Evolutionary conservation across 1,140 invertebrate genomes (phyloP).

Genomic region (Hypsibius dujardini): DNA sequence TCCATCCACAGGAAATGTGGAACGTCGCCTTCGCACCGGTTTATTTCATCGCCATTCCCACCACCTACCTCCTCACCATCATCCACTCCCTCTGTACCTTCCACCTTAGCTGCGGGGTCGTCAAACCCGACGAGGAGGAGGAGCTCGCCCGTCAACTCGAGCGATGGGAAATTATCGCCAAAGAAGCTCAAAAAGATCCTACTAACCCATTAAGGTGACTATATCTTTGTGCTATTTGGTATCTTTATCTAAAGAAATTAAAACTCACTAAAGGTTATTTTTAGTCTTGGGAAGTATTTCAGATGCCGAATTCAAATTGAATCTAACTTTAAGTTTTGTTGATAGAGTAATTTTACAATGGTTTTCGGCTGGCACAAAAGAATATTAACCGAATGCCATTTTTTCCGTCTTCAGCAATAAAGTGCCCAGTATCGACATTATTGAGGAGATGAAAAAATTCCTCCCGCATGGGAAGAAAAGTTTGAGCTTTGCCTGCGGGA

Average conservation of each 20-base stretch:
- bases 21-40: slow-evolving; percentile 6
- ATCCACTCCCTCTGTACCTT: slow-evolving; percentile 1
- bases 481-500: neutral
- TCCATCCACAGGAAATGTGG: slow-evolving; percentile 17
- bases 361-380: too few relatives aligned
- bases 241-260: too few relatives aligned
- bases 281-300: too few relatives aligned
- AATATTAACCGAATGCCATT: neutral
- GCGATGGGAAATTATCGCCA: neutral
- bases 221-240: too few relatives aligned
- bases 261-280: too few relatives aligned
- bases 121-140: neutral
- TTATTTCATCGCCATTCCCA: slow-evolving; percentile 11
- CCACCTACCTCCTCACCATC: slow-evolving; percentile 11
- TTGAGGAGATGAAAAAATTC: neutral
- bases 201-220: too few relatives aligned
- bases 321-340: too few relatives aligned
- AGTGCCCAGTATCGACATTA: too few relatives aligned
- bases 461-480: neutral
- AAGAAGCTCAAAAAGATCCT: slow-evolving; percentile 1
- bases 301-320: too few relatives aligned
- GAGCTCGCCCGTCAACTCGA: neutral
- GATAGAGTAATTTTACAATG: too few relatives aligned
- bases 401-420: neutral
- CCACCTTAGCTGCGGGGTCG: neutral